Base-by-base conservation (phyloP, 2,797 vertebrate genomes). In the Adrianichthys oophorus region DNA sequence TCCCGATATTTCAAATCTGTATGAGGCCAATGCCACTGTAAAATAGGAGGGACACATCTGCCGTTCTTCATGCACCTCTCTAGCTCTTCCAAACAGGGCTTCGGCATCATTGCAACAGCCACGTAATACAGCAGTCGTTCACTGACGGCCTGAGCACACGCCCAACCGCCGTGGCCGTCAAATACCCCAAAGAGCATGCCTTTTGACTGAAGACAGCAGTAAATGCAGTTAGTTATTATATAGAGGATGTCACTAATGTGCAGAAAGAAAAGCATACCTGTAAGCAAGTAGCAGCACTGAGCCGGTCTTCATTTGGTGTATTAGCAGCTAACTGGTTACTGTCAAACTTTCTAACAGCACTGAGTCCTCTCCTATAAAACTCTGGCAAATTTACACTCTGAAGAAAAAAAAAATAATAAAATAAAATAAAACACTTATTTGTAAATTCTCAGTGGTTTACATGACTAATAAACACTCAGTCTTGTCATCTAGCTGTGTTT, bases 131-230 rank as follows among this genome's bases (percentile, higher is more conserved):
- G 92, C 17, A 99, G 90, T 37, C 97, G 91, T 83, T 99, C 94
- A 0, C 96, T 95, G 4, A 99, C 91, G 0, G 95, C 93, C 79
- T 99, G 97, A 0, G 96, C 96, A 24, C 96, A 98, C 0, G 95
- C 93, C 5, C 93, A 92, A 8, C 97, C 97, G 0, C 95, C 96
- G 0, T 99, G 97, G 5, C 97, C 96, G 0, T 99, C 97, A 0
- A 98, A 99, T 65, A 98, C 82, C 0, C 96, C 97, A 21, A 99
- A 98, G 79, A 98, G 88, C 90, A 96, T 94, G 19, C 96, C 96
- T 1, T 87, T 93, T 13, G 94, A 94, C 89, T 94, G 46, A 6
- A 52, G 7, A 57, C 40, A 23, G 7, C 42, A 1, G 37, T 15
- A 44, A 43, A 2, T n/a, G 0, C 0, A 16, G 23, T 23, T 0